Evolutionary conservation across 2,888 invertebrate genomes (phyloP).

Genomic region (Beris chalybata): DNA sequence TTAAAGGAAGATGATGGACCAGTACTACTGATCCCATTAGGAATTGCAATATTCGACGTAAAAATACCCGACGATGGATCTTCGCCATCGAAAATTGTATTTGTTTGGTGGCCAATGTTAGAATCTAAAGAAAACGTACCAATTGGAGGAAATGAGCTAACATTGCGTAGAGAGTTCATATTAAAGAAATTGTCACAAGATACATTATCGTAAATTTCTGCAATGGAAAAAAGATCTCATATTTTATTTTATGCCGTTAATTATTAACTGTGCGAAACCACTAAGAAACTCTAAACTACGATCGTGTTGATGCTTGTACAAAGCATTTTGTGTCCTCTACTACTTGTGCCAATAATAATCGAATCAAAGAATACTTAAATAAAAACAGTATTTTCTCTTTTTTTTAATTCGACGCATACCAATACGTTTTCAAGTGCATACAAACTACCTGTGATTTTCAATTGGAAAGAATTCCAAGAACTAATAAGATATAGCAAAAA

Average conservation of each 20-base stretch:
- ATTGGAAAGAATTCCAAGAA: too few species aligned
- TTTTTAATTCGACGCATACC: not conserved
- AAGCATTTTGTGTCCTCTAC: too few species aligned
- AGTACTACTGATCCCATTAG: constrained; percentile 45
- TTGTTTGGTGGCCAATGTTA: constrained; percentile 26
- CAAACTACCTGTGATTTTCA: too few species aligned
- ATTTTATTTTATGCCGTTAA: constrained; percentile 1
- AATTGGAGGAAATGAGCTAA: constrained; percentile 56
- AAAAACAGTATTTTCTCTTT: constrained; percentile 1
- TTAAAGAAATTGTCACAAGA: constrained; percentile 54
- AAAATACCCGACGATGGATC: constrained; percentile 49
- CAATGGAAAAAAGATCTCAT: constrained; percentile 41
- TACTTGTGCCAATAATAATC: too few species aligned
- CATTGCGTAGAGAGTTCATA: constrained; percentile 55
- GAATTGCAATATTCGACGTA: constrained; percentile 53
- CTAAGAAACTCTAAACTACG: not conserved
- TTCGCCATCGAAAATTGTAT: constrained; percentile 51
- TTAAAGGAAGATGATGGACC: constrained; percentile 33
- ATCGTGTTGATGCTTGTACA: not conserved
- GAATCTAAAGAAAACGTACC: constrained; percentile 56
- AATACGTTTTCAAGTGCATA: not conserved
- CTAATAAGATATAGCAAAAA: too few species aligned
- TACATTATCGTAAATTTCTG: constrained; percentile 51
- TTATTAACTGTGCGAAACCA: not conserved
- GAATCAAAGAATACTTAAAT: not conserved